Evolutionary conservation across 1,140 invertebrate species (phyloP).

Genomic region (Battus philenor): DNA sequence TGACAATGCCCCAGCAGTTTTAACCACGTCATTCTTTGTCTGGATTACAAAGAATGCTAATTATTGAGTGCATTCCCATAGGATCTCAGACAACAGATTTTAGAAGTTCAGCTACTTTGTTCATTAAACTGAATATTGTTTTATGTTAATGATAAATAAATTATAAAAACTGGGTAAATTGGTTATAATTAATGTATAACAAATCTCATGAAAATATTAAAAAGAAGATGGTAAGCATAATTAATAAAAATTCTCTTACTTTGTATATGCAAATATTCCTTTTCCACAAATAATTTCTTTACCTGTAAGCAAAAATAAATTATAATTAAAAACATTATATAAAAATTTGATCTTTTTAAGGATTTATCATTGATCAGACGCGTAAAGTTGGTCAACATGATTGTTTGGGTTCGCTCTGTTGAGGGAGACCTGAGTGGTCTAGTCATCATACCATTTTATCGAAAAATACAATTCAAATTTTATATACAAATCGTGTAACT

Average conservation of each 20-base stretch:
- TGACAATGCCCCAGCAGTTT: slow-evolving; percentile 26
- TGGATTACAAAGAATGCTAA: slow-evolving; percentile 13
- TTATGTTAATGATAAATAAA: no score
- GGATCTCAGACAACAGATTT: slow-evolving; percentile 20
- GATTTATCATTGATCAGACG: slow-evolving; percentile 38
- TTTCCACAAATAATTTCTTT: no score
- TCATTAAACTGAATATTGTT: neutral
- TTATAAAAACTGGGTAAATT: no score
- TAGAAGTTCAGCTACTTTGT: neutral
- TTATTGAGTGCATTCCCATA: slow-evolving; percentile 16
- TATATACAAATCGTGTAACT: no score
- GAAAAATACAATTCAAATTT: no score
- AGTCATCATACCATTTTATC: no score
- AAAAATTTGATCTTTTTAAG: no score
- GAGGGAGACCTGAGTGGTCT: slow-evolving; percentile 47
- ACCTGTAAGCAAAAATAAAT: no score
- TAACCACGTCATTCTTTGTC: slow-evolving; percentile 31
- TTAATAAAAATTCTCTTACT: neutral
- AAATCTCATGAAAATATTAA: no score
- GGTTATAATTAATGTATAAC: no score
- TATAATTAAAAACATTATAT: no score
- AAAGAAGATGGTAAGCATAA: no score
- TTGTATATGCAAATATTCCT: neutral
- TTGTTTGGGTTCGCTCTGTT: slow-evolving; percentile 45
- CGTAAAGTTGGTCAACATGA: slow-evolving; percentile 36